Percentiles rank a stretch among this genome's conserved stretches.
phyloP scores from a whole-genome alignment of 2,113 vertebrate species.

The Lasiurus cinereus region DNA sequence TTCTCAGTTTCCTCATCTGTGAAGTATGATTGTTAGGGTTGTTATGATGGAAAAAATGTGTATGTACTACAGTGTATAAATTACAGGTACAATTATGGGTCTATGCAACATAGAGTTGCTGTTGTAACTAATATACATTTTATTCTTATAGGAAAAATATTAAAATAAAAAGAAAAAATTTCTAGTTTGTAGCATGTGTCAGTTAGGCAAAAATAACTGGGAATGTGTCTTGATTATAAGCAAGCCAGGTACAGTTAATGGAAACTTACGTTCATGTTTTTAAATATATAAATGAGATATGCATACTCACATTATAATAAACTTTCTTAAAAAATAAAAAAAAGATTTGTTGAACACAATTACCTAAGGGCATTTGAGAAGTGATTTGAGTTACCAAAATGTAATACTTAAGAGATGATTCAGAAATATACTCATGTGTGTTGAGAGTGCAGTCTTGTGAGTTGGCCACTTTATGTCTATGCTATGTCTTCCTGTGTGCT shows the following conservation, averaged over 20 bases:
- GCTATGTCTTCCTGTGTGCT: not conserved
- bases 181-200: not conserved
- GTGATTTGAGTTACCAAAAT: constrained; percentile 8
- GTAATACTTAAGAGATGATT: not conserved
- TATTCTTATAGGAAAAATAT: not conserved
- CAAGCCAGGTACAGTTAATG: constrained; percentile 39
- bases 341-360: not conserved
- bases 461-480: not conserved
- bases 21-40: constrained; percentile 3
- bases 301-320: not conserved
- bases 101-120: not conserved
- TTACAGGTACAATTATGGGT: not conserved
- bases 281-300: not conserved
- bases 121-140: not conserved
- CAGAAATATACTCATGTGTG: not conserved
- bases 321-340: not conserved
- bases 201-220: constrained; percentile 29
- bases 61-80: not conserved
- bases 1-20: constrained; percentile 35
- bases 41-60: not conserved
- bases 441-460: not conserved
- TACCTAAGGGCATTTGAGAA: constrained; percentile 13
- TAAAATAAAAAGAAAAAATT: not conserved
- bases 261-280: constrained; percentile 7
- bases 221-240: constrained; percentile 35